phyloP scores from a whole-genome alignment of 2,888 invertebrate species.

The Melanchra persicariae region DNA sequence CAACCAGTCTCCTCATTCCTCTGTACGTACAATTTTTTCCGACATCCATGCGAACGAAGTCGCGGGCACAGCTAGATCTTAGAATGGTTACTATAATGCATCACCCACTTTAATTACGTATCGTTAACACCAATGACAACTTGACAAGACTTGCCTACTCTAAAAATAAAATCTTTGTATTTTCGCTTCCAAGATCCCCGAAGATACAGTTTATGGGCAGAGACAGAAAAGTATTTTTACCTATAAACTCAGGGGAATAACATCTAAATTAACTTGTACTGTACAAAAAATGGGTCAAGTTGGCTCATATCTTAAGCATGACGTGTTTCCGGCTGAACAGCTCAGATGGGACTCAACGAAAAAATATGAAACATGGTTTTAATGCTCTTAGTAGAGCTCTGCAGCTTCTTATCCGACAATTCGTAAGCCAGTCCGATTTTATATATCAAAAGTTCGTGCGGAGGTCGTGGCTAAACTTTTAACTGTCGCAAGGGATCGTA shows the following conservation, averaged over 20 bases:
- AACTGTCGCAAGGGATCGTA: too few species aligned
- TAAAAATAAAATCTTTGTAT: slow-evolving; percentile 16
- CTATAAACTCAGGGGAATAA: slow-evolving; percentile 41
- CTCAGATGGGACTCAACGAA: slow-evolving; percentile 67
- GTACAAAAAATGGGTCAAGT: slow-evolving; percentile 67
- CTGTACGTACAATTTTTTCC: too few species aligned
- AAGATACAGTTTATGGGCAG: slow-evolving; percentile 23
- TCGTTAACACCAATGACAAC: neutral
- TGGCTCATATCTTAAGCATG: slow-evolving; percentile 77
- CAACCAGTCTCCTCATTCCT: too few species aligned
- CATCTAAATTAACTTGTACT: slow-evolving; percentile 62
- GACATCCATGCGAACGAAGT: too few species aligned
- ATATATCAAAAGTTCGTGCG: too few species aligned
- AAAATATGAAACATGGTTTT: slow-evolving; percentile 42
- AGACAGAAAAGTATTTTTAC: slow-evolving; percentile 43
- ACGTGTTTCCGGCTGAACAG: slow-evolving; percentile 68
- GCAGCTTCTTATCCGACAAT: too few species aligned
- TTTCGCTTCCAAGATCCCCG: neutral
- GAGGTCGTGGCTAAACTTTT: too few species aligned
- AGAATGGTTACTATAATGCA: neutral
- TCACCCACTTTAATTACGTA: too few species aligned
- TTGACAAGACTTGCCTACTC: too few species aligned
- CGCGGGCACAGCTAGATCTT: too few species aligned
- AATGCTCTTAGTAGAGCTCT: slow-evolving; percentile 7
- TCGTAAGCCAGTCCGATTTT: slow-evolving; percentile 8